Evolutionary conservation across 2,888 invertebrate species (phyloP).

Genomic region (Megamerina dolium): DNA sequence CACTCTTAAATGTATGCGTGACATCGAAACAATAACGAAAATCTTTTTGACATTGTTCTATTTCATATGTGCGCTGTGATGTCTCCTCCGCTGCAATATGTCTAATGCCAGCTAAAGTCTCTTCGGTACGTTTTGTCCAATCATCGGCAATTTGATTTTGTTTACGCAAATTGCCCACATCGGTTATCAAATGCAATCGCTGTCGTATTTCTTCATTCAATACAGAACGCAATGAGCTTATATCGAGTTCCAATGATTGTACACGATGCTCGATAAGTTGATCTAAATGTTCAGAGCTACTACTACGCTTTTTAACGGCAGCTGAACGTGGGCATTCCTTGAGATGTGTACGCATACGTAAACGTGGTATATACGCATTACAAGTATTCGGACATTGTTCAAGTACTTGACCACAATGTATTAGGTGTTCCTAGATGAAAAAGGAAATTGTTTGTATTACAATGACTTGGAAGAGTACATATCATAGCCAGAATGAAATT

Average conservation of each 20-base stretch:
- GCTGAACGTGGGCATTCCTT: slow-evolving; percentile 48
- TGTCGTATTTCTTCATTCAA: slow-evolving; percentile 49
- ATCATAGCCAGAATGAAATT: too few species aligned
- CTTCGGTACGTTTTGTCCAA: slow-evolving; percentile 41
- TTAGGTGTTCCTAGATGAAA: slow-evolving; percentile 56
- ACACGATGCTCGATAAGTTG: slow-evolving; percentile 31
- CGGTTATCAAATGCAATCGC: slow-evolving; percentile 45
- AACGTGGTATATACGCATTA: slow-evolving; percentile 63
- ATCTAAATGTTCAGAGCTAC: slow-evolving; percentile 30
- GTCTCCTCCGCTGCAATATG: slow-evolving; percentile 54
- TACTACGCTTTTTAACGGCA: slow-evolving; percentile 17
- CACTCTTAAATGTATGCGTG: slow-evolving; percentile 44
- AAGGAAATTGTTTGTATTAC: background rate
- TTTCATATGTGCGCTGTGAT: slow-evolving; percentile 51
- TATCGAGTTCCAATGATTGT: slow-evolving; percentile 39
- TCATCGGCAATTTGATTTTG: slow-evolving; percentile 47
- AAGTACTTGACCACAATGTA: slow-evolving; percentile 65
- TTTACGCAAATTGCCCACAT: slow-evolving; percentile 47
- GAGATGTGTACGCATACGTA: slow-evolving; percentile 56
- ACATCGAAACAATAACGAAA: slow-evolving; percentile 55
- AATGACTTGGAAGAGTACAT: too few species aligned
- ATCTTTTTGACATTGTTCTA: slow-evolving; percentile 55
- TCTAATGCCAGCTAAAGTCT: slow-evolving; percentile 49
- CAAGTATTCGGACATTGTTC: slow-evolving; percentile 67
- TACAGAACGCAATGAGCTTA: slow-evolving; percentile 36